Conservation (phyloP, 2,888 invertebrate genomes). For the Apamea anceps region DNA sequence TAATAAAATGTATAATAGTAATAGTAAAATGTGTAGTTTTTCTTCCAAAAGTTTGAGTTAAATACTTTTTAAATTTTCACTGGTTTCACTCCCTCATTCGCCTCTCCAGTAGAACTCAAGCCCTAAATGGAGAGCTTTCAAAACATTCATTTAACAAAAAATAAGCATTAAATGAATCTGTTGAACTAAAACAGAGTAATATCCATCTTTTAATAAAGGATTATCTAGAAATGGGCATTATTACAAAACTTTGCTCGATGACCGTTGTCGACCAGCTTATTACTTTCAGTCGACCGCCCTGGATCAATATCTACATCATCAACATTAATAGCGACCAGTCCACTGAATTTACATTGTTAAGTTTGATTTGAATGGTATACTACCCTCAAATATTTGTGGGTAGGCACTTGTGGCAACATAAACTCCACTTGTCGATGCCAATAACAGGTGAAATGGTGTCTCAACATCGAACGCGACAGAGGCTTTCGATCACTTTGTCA, state of each 20-base stretch:
- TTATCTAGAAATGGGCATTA: constrained; percentile 31
- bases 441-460: constrained; percentile 53
- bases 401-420: constrained; percentile 30
- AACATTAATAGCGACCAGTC: constrained; percentile 22
- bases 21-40: no score
- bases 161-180: background rate
- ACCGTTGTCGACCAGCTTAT: constrained; percentile 47
- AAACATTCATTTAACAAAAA: constrained; percentile 15
- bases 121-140: constrained; percentile 2
- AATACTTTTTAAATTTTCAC: constrained; percentile 21
- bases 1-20: no score
- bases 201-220: constrained; percentile 24
- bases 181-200: constrained; percentile 4
- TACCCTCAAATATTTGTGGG: constrained; percentile 36
- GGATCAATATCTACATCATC: constrained; percentile 35
- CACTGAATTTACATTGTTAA: constrained; percentile 33
- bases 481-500: constrained; percentile 56
- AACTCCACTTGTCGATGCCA: constrained; percentile 55
- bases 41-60: constrained; percentile 3
- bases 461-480: constrained; percentile 47
- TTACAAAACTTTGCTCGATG: constrained; percentile 48
- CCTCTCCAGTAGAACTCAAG: constrained; percentile 14
- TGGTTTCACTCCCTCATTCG: constrained; percentile 13
- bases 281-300: constrained; percentile 41
- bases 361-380: constrained; percentile 27